These are phyloP conservation scores for Gallinago solitaria DNA, from an alignment of 2,797 vertebrate species.

Conservation along the genomic window DNA sequence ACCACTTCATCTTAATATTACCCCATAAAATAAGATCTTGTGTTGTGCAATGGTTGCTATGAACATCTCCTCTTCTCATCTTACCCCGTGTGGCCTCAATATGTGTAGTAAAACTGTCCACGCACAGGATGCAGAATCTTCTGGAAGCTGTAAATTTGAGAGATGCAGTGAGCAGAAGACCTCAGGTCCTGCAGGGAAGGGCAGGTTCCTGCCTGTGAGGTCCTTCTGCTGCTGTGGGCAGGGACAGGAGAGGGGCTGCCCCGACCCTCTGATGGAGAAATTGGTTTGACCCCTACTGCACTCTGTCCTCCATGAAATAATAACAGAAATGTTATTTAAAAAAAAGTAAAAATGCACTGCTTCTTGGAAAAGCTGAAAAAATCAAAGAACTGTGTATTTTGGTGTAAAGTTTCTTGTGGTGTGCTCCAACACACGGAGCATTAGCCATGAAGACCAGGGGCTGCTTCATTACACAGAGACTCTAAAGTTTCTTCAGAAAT, in stretches of 20 bases:
- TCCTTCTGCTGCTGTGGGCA: neutral
- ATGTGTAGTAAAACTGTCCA: rapidly evolving
- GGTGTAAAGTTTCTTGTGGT: neutral
- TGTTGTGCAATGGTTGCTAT: neutral
- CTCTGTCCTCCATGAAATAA: too few species aligned
- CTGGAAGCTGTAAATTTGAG: neutral
- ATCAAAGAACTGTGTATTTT: neutral
- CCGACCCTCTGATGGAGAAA: neutral
- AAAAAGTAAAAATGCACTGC: neutral
- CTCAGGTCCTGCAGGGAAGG: neutral
- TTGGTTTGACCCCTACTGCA: neutral
- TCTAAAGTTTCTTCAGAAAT: neutral
- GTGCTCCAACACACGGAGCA: neutral
- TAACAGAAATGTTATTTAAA: too few species aligned
- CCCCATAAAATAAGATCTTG: neutral
- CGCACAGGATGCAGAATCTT: neutral
- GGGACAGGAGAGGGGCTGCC: rapidly evolving
- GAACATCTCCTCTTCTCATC: neutral
- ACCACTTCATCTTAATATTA: neutral
- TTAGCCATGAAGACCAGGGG: neutral
- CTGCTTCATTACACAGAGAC: neutral
- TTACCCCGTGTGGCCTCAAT: neutral
- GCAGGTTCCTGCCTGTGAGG: neutral
- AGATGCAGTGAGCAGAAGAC: rapidly evolving
- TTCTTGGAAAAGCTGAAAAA: neutral